phyloP scores from a whole-genome alignment of 2,113 vertebrate species.

The Anarrhichthys ocellatus region DNA sequence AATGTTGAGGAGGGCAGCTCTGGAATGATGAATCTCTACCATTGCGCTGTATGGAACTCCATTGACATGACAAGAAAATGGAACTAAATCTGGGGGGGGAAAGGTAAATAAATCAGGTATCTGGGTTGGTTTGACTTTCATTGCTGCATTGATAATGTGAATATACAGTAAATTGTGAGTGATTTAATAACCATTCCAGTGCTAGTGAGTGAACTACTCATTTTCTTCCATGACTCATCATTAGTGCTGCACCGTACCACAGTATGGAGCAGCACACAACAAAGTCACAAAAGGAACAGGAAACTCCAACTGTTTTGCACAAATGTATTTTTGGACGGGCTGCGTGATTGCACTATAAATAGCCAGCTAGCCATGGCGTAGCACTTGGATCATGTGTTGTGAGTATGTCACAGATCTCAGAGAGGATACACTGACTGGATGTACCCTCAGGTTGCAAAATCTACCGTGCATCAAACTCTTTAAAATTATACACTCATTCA shows the following conservation, averaged over 20 bases:
- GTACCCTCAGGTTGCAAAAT: slow-evolving; percentile 3
- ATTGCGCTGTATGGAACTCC: neutral
- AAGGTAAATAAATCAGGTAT: neutral
- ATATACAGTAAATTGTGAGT: neutral
- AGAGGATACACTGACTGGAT: slow-evolving; percentile 3
- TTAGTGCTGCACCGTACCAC: neutral
- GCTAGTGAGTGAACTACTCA: slow-evolving; percentile 7
- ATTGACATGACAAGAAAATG: neutral
- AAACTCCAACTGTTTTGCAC: slow-evolving; percentile 65
- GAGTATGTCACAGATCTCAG: slow-evolving; percentile 31
- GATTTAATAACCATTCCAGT: neutral
- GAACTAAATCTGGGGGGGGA: neutral
- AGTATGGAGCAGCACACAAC: neutral
- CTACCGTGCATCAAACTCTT: neutral
- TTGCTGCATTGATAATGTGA: neutral
- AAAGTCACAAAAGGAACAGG: slow-evolving; percentile 58
- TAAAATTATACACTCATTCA: neutral
- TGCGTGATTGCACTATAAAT: slow-evolving; percentile 70
- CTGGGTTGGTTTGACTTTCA: neutral
- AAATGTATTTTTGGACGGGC: slow-evolving; percentile 62
- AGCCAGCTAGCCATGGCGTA: slow-evolving; percentile 33
- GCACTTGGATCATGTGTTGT: slow-evolving; percentile 57
- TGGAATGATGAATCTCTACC: neutral
- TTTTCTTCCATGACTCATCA: slow-evolving; percentile 37
- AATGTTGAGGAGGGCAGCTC: slow-evolving; percentile 12